Percentiles rank a stretch among this genome's conserved stretches.
phyloP scores from a whole-genome alignment of 2,113 vertebrate genomes.

The Ammodytes marinus region DNA sequence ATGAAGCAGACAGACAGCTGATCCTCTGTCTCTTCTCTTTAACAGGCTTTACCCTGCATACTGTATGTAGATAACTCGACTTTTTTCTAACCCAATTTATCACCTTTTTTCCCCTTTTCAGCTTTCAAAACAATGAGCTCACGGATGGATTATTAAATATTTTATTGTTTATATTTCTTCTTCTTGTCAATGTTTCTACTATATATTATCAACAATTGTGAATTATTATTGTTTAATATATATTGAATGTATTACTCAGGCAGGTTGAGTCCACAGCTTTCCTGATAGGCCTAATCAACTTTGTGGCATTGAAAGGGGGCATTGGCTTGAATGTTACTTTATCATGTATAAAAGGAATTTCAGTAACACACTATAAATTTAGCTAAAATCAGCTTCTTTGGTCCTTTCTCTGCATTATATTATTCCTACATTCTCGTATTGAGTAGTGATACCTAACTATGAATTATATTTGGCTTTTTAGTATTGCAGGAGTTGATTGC shows the following conservation, averaged over 20 bases:
- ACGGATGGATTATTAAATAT: conserved; percentile 30
- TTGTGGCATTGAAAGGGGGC: no score
- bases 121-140: conserved; percentile 45
- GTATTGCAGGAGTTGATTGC: background rate
- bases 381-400: background rate
- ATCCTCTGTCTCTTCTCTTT: conserved; percentile 48
- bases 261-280: conserved; percentile 32
- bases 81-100: conserved; percentile 46
- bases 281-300: background rate
- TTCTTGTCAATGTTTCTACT: background rate
- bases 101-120: conserved; percentile 60
- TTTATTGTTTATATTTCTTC: conserved; percentile 18
- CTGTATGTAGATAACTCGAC: conserved; percentile 47
- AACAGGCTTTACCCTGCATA: conserved; percentile 54
- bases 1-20: conserved; percentile 68
- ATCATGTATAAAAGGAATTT: no score
- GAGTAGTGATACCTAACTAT: background rate
- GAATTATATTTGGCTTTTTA: background rate
- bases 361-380: background rate
- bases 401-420: background rate
- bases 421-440: background rate
- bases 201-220: background rate
- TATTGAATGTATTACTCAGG: background rate
- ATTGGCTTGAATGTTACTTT: no score
- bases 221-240: background rate